Percentiles rank a stretch among this genome's conserved stretches.
phyloP scores from a whole-genome alignment of 2,113 vertebrate species.

The Bufo gargarizans region DNA sequence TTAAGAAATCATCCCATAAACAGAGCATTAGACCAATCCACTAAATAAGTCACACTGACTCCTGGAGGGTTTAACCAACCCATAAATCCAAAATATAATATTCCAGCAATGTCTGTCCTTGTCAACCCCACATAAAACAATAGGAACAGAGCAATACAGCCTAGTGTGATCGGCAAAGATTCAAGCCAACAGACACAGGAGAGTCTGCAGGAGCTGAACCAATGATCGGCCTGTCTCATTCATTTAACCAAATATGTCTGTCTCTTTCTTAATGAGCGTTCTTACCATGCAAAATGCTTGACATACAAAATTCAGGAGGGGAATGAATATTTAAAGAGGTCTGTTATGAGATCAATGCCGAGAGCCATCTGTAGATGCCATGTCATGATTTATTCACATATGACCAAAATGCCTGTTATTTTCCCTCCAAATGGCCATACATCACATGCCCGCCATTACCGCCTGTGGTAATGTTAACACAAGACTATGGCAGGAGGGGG shows the following conservation, averaged over 20 bases:
- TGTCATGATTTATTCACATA: slow-evolving; percentile 83
- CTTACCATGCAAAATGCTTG: slow-evolving; percentile 71
- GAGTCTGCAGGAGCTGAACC: background rate
- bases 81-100: no score
- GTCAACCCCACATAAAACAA: no score
- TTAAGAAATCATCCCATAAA: no score
- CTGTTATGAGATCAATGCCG: slow-evolving; percentile 83
- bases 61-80: no score
- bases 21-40: no score
- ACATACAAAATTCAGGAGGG: slow-evolving; percentile 69
- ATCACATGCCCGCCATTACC: slow-evolving; percentile 59
- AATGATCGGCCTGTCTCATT: slow-evolving; percentile 26
- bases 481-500: slow-evolving; percentile 32
- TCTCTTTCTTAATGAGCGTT: slow-evolving; percentile 61
- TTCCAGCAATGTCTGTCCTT: no score
- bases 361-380: slow-evolving; percentile 78
- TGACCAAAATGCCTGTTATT: slow-evolving; percentile 63
- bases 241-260: slow-evolving; percentile 38
- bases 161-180: no score
- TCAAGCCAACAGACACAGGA: background rate
- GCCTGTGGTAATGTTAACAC: slow-evolving; percentile 44
- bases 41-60: no score
- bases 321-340: slow-evolving; percentile 84
- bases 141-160: no score
- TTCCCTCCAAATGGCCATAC: slow-evolving; percentile 63